Evolutionary conservation across 2,113 vertebrate genomes (phyloP).

Genomic region (Aramus guarauna): DNA sequence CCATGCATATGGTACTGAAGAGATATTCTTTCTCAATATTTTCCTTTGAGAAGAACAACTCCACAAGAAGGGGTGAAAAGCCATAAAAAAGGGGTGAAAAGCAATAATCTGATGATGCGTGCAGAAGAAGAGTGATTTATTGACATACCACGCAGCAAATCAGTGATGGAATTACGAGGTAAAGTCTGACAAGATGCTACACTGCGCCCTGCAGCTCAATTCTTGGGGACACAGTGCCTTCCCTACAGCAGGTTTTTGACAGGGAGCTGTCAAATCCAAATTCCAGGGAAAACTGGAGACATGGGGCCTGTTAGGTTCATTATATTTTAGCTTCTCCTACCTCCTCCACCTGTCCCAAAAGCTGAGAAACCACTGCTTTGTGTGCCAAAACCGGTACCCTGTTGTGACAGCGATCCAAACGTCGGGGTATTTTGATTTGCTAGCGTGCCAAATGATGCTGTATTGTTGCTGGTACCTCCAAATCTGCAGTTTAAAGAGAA

Average conservation of each 20-base stretch:
- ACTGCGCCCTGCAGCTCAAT: not conserved
- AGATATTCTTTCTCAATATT: not conserved
- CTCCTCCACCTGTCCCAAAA: constrained; percentile 82
- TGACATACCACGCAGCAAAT: not conserved
- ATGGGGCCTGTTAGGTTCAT: not conserved
- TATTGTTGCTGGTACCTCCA: constrained; percentile 78
- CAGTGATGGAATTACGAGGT: not conserved
- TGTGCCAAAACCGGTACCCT: constrained; percentile 78
- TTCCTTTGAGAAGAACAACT: not conserved
- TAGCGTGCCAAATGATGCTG: constrained; percentile 82
- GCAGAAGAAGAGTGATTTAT: not conserved
- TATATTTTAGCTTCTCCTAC: constrained; percentile 40
- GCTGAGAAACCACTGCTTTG: constrained; percentile 83
- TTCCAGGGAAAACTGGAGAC: not conserved
- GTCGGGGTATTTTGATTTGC: constrained; percentile 83
- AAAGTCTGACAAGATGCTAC: not conserved
- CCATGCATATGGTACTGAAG: not conserved
- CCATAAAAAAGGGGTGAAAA: not conserved
- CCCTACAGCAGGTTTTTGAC: not conserved
- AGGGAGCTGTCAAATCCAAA: not conserved
- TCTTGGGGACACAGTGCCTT: not conserved
- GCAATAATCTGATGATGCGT: not conserved
- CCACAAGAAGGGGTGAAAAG: not conserved
- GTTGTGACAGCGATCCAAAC: constrained; percentile 86
- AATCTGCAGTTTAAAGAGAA: constrained; percentile 77